Evolutionary conservation across 2,113 vertebrate species (phyloP), one percentile per base, ranked within the genome.

Genomic region (Calypte anna): DNA sequence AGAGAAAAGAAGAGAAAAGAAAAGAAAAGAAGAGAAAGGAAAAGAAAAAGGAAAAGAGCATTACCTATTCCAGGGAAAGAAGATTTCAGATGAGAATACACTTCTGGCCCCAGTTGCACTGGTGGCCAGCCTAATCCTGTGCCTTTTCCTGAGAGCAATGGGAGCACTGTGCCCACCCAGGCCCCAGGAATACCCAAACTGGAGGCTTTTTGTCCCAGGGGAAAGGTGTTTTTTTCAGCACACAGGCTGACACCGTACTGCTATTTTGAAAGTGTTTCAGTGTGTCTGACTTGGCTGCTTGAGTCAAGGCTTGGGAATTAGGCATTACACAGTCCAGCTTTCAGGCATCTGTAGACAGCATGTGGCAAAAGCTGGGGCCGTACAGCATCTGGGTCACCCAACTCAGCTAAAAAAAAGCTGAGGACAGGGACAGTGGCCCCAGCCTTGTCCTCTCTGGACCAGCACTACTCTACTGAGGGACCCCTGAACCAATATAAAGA

Each of bases 221-320:
- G 15, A 44, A 90, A 86, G 64, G 53, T 63, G 44, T 1, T 7
- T 64, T 82, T 19, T 30, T 48, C 51, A 4, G 24, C 2, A 0
- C 30, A 36, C 24, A 62, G 36, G 33, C 91, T 74, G 79, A 44
- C 33, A 63, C 43, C 0, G 1, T 87, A 92, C 93, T 90, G 68
- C 80, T 96, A 78, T 91, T 96, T 91, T 95, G 90, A 96, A 95
- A 86, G 25, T 0, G 0, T 77, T 66, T 40, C 23, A 7, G 48
- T 46, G 75, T 66, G 78, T 58, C 78, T 96, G 95, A 93, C 85
- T 95, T 94, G 48, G 96, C 92, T 95, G 94, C 91, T 97, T 25
- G 20, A 82, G 70, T 50, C 82, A 76, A 82, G 63, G 55, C 82
- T 78, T 80, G 61, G 77, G 92, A 93, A 92, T 78, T 7, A n/a